Percentiles rank a stretch among this genome's conserved stretches.
These are phyloP conservation scores for Acleris cristana DNA, from an alignment of 2,888 invertebrate genomes.

Conservation along the genomic window DNA sequence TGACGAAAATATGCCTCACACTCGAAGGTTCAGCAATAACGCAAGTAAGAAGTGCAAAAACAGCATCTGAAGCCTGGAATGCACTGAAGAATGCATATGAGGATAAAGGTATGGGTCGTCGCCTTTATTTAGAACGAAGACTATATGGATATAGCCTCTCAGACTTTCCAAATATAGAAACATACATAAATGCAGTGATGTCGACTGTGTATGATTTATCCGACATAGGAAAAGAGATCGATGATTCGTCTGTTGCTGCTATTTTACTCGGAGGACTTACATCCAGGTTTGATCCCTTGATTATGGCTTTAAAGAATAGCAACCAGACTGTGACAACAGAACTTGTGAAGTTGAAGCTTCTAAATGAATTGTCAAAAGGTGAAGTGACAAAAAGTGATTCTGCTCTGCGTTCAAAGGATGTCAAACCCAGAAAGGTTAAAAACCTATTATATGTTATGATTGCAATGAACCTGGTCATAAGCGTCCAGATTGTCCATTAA, in stretches of 20 bases:
- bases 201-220: too few relatives aligned
- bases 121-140: constrained; percentile 16
- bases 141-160: constrained; percentile 1
- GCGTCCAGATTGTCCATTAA: constrained; percentile 19
- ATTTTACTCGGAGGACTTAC: constrained; percentile 27
- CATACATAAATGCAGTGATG: too few relatives aligned
- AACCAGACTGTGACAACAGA: constrained; percentile 1
- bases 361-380: constrained; percentile 9
- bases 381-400: neutral
- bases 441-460: constrained; percentile 17
- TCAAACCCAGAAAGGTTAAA: constrained; percentile 1
- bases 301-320: constrained; percentile 17
- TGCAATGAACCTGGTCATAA: constrained; percentile 25
- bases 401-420: neutral
- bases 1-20: constrained; percentile 2
- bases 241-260: constrained; percentile 15
- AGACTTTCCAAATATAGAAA: neutral
- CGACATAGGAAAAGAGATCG: neutral
- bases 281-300: neutral
- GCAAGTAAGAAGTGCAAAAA: constrained; percentile 19
- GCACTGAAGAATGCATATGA: constrained; percentile 26
- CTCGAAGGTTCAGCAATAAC: constrained; percentile 16
- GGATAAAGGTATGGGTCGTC: constrained; percentile 19
- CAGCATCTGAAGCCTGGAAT: constrained; percentile 27
- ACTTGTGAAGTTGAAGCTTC: neutral